These are phyloP conservation scores for Hylia prasina DNA, from an alignment of 2,113 vertebrate genomes.

Conservation along the genomic window DNA sequence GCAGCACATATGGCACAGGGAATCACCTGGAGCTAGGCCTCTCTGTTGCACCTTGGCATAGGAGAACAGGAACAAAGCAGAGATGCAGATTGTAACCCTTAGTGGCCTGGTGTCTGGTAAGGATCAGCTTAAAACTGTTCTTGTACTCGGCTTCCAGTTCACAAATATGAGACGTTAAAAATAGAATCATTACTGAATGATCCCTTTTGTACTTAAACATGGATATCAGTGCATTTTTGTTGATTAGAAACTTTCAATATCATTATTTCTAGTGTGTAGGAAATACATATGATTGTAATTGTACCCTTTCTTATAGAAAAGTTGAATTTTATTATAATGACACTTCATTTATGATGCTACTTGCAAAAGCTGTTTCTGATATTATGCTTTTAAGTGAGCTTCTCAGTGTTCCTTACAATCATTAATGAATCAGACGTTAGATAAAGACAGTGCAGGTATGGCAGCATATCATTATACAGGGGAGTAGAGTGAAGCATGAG, in stretches of 20 bases:
- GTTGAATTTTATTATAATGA: not conserved
- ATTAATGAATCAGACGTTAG: conserved; percentile 47
- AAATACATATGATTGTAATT: not conserved
- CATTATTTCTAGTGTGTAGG: not conserved
- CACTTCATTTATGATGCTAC: conserved; percentile 6
- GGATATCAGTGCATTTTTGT: not conserved
- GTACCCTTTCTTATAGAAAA: conserved; percentile 4
- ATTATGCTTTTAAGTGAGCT: conserved; percentile 17
- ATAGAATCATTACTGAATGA: not conserved
- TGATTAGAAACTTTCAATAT: not conserved
- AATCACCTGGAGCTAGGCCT: conserved; percentile 19
- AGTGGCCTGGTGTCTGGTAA: not conserved
- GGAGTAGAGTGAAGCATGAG: conserved; percentile 3
- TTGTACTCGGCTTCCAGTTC: not conserved
- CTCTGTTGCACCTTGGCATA: conserved; percentile 22
- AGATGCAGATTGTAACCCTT: conserved; percentile 18
- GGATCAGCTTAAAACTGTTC: not conserved
- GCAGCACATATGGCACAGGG: not conserved
- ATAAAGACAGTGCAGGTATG: conserved; percentile 42
- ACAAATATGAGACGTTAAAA: not conserved
- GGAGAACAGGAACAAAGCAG: not conserved
- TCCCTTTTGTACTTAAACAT: not conserved
- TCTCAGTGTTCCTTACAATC: conserved; percentile 19
- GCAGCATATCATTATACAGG: conserved; percentile 53
- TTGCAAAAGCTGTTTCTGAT: conserved; percentile 34